These are phyloP conservation scores for Physella acuta DNA, from an alignment of 1,140 invertebrate genomes.

Conservation along the genomic window DNA sequence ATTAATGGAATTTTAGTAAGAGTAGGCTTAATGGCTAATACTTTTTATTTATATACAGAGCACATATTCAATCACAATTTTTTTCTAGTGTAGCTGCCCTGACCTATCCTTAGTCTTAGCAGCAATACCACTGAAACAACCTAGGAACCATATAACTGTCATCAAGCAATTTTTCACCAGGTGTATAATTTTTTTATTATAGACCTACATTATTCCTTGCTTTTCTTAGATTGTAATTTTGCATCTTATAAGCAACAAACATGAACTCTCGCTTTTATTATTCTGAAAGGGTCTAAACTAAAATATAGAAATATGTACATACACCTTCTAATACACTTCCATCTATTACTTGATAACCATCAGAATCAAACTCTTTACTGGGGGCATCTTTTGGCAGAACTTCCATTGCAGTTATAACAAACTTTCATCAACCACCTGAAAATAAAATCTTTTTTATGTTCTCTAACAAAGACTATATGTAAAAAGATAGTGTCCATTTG, in stretches of 20 bases:
- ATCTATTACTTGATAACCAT: slow-evolving; percentile 21
- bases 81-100: too few relatives aligned
- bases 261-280: not conserved
- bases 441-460: too few relatives aligned
- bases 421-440: too few relatives aligned
- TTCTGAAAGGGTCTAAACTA: not conserved
- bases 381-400: too few relatives aligned
- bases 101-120: too few relatives aligned
- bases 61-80: too few relatives aligned
- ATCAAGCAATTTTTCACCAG: not conserved
- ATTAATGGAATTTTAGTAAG: too few relatives aligned
- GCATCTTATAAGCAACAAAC: not conserved
- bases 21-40: too few relatives aligned
- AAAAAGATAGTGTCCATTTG: too few relatives aligned
- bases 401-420: too few relatives aligned
- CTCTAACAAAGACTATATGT: too few relatives aligned
- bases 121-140: not conserved
- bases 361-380: slow-evolving; percentile 18
- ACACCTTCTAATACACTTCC: slow-evolving; percentile 24
- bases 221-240: not conserved
- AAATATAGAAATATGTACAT: not conserved
- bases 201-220: not conserved
- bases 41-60: too few relatives aligned
- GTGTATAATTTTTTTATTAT: not conserved
- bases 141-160: not conserved